phyloP scores from a whole-genome alignment of 2,113 vertebrate genomes.

The Rattus rattus region DNA sequence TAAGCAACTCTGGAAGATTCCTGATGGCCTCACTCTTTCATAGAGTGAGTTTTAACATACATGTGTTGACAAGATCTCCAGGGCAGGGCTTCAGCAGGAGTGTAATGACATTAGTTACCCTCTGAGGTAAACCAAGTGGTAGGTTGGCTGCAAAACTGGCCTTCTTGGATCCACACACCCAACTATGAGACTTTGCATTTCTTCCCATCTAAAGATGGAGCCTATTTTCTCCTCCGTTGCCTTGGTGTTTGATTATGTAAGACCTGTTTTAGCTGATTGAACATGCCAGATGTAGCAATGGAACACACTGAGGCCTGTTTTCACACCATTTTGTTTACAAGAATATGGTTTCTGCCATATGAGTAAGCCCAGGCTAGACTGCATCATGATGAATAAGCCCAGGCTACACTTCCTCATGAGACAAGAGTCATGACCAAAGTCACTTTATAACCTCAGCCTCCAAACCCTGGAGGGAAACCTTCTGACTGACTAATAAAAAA shows the following conservation, averaged over 20 bases:
- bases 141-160: neutral
- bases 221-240: neutral
- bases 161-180: neutral
- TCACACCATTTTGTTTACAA: neutral
- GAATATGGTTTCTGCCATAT: neutral
- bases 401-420: neutral
- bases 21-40: neutral
- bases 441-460: neutral
- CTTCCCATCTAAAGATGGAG: neutral
- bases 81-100: neutral
- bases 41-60: neutral
- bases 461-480: neutral
- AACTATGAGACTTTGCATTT: neutral
- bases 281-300: neutral
- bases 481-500: neutral
- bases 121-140: neutral
- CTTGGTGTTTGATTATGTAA: neutral
- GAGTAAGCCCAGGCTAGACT: neutral
- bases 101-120: neutral
- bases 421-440: neutral
- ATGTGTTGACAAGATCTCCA: neutral
- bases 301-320: neutral
- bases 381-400: neutral
- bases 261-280: neutral
- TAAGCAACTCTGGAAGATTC: neutral